Percentiles rank a stretch among this genome's conserved stretches.
Evolutionary conservation across 2,113 vertebrate genomes (phyloP).

Genomic region (Leucopsar rothschildi): DNA sequence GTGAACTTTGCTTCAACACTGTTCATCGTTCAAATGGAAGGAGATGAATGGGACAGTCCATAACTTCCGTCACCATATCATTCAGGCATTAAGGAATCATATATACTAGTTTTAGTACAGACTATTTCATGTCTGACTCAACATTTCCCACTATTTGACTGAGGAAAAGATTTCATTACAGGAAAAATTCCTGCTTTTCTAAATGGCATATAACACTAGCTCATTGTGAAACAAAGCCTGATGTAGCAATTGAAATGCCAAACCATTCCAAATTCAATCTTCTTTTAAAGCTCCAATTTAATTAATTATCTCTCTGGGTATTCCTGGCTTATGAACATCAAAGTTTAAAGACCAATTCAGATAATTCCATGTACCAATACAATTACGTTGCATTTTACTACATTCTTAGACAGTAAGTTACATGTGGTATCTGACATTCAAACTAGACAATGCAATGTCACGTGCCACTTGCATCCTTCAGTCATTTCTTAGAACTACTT

Average conservation of each 20-base stretch:
- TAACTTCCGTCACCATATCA: not conserved
- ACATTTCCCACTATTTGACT: not conserved
- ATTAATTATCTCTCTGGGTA: not conserved
- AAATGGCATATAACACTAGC: not conserved
- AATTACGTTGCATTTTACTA: not conserved
- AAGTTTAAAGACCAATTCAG: constrained; percentile 7
- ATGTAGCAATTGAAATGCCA: constrained; percentile 1
- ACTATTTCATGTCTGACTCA: not conserved
- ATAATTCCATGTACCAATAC: not conserved
- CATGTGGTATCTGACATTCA: not conserved
- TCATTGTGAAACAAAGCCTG: not conserved
- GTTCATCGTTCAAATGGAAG: not conserved
- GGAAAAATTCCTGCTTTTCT: not conserved
- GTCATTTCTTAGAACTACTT: not conserved
- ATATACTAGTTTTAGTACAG: not conserved
- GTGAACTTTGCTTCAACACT: not conserved
- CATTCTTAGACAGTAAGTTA: not conserved
- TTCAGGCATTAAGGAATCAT: not conserved
- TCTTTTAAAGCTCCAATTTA: constrained; percentile 33
- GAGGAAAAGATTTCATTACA: not conserved
- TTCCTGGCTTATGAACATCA: not conserved
- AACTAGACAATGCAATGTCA: not conserved
- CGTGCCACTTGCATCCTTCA: not conserved
- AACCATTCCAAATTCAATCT: not conserved
- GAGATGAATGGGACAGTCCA: not conserved